phyloP scores from a whole-genome alignment of 30 jellyfish, hydroid and myxozoan genomes.

The Haliclystus octoradiatus region DNA sequence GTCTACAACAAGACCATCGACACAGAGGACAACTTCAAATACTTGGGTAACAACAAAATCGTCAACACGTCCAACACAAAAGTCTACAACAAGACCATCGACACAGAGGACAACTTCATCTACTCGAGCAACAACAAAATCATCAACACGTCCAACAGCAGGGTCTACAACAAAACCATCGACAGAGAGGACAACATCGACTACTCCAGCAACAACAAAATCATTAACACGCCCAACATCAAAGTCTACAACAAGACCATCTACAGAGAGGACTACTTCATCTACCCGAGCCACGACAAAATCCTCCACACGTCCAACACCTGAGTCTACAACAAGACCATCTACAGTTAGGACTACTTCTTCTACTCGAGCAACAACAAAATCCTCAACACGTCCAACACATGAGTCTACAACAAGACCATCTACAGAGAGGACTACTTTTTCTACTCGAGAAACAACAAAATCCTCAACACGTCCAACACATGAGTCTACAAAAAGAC shows the following conservation, averaged over 20 bases:
- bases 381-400: not conserved
- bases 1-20: not conserved
- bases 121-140: slow-evolving; percentile 5
- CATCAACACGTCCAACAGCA: not conserved
- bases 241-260: no score
- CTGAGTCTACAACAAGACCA: no score
- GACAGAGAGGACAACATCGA: not conserved
- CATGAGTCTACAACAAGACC: not conserved
- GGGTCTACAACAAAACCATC: no score
- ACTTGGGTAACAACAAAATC: slow-evolving; percentile 1
- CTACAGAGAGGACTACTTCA: no score
- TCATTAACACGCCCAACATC: no score
- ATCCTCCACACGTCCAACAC: no score
- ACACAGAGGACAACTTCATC: slow-evolving; percentile 1
- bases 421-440: no score
- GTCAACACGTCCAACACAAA: slow-evolving; percentile 3
- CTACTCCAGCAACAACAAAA: slow-evolving; percentile 6
- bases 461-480: no score
- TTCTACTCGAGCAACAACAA: slow-evolving; percentile 5
- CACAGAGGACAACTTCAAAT: not conserved
- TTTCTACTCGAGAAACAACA: no score
- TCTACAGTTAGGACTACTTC: no score
- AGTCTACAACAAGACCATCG: slow-evolving; percentile 6
- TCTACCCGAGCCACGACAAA: no score
- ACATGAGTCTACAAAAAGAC: no score